Conservation (phyloP, 1,140 invertebrate genomes). For the Elymnias hypermnestra region DNA sequence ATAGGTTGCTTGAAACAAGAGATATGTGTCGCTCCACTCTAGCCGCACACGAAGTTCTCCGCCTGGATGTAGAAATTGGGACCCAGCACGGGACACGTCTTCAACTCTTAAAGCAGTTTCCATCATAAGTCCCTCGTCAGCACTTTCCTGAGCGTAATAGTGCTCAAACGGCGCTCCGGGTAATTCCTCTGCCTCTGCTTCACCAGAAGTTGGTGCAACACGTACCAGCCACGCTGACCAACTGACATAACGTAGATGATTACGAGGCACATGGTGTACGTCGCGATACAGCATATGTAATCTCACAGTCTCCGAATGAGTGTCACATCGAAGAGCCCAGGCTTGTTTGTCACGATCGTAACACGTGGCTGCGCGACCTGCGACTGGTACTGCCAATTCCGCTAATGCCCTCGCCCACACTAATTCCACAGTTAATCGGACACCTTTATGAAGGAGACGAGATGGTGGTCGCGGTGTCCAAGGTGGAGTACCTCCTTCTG, state of each 20-base stretch:
- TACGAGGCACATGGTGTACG: conserved; percentile 89
- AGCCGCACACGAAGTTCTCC: conserved; percentile 87
- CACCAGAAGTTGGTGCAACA: conserved; percentile 75
- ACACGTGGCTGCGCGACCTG: conserved; percentile 83
- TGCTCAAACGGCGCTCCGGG: conserved; percentile 87
- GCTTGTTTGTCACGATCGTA: conserved; percentile 90
- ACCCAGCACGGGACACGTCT: conserved; percentile 86
- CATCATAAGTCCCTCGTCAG: conserved; percentile 90
- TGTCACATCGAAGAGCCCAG: conserved; percentile 88
- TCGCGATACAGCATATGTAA: conserved; percentile 90
- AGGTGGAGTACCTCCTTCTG: conserved; percentile 83
- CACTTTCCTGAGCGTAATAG: conserved; percentile 90
- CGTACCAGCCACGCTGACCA: conserved; percentile 87
- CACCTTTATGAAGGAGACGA: conserved; percentile 50
- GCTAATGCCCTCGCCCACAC: conserved; percentile 80
- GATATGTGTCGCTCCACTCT: conserved; percentile 90
- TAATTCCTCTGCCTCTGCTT: conserved; percentile 79
- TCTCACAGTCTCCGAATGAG: conserved; percentile 86
- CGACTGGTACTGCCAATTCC: conserved; percentile 86
- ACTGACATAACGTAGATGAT: conserved; percentile 87
- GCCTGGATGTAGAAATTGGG: conserved; percentile 86
- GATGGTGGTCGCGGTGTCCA: conserved; percentile 81
- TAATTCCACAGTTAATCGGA: conserved; percentile 56
- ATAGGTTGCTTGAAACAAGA: conserved; percentile 91
- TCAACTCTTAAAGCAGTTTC: conserved; percentile 87